Percentiles rank a stretch among this genome's conserved stretches.
phyloP scores from a whole-genome alignment of 2,888 invertebrate genomes.

The Orchestes rusci region DNA sequence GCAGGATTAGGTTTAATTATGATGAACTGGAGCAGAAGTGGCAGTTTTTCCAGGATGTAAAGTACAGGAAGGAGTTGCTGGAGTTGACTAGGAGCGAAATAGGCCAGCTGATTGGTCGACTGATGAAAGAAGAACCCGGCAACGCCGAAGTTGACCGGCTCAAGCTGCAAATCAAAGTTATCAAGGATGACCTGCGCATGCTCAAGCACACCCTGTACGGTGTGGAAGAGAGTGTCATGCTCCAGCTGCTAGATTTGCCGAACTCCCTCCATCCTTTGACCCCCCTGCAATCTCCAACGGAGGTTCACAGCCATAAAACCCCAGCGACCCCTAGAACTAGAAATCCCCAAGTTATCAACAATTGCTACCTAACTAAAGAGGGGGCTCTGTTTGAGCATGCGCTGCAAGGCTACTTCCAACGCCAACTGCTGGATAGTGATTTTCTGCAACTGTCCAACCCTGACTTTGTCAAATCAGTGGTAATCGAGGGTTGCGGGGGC shows the following conservation, averaged over 20 bases:
- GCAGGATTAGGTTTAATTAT: slow-evolving; percentile 51
- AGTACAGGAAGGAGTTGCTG: slow-evolving; percentile 46
- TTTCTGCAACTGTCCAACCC: slow-evolving; percentile 65
- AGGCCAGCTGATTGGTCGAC: slow-evolving; percentile 44
- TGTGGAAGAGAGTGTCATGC: slow-evolving; percentile 63
- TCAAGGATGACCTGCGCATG: slow-evolving; percentile 52
- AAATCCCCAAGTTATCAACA: slow-evolving; percentile 53
- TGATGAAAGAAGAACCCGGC: slow-evolving; percentile 38
- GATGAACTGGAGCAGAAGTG: slow-evolving; percentile 53
- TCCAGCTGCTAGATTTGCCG: slow-evolving; percentile 60
- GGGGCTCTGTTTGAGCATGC: slow-evolving; percentile 67
- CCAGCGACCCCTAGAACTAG: slow-evolving; percentile 49
- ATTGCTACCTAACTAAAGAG: slow-evolving; percentile 58
- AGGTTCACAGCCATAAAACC: slow-evolving; percentile 48
- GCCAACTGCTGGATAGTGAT: slow-evolving; percentile 45
- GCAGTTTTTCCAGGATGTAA: slow-evolving; percentile 53
- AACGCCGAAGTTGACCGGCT: slow-evolving; percentile 40
- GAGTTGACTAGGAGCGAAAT: slow-evolving; percentile 50
- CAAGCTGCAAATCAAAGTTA: slow-evolving; percentile 46
- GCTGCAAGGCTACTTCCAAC: slow-evolving; percentile 48
- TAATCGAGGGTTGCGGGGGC: slow-evolving; percentile 66
- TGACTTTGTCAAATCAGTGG: slow-evolving; percentile 67
- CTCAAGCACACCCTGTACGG: slow-evolving; percentile 59
- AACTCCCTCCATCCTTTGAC: slow-evolving; percentile 61
- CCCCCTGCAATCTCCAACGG: slow-evolving; percentile 43